Conservation (phyloP, 2,797 vertebrate species). For the Sebastes minor region DNA sequence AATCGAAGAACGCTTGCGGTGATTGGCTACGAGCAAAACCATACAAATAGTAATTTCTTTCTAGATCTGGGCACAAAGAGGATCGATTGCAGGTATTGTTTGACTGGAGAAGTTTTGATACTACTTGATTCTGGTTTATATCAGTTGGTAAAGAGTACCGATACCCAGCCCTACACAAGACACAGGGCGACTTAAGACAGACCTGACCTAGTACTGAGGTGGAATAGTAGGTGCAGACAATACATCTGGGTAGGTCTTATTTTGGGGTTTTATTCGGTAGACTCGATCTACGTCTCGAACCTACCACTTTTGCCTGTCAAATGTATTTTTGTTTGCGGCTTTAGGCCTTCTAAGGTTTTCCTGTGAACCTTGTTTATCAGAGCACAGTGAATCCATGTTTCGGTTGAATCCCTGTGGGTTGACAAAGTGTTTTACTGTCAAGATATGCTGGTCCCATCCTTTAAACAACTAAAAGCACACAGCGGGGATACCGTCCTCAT, state of each 20-base stretch:
- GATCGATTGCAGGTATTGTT: no score
- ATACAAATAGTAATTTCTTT: no score
- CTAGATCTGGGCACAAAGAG: no score
- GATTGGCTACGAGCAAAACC: no score
- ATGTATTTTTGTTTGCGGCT: not conserved
- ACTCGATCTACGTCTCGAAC: not conserved
- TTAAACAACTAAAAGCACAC: slow-evolving; percentile 20
- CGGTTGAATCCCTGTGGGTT: not conserved
- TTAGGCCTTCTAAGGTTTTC: not conserved
- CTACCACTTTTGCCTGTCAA: not conserved
- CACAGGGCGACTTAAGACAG: not conserved
- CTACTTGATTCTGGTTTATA: no score
- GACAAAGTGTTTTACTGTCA: slow-evolving; percentile 14
- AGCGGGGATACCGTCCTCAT: slow-evolving; percentile 2
- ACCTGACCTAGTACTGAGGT: not conserved
- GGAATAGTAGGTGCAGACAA: not conserved
- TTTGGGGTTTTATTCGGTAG: not conserved
- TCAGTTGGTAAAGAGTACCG: no score
- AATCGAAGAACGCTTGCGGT: no score
- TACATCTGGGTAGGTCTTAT: not conserved
- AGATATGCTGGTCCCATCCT: slow-evolving; percentile 5
- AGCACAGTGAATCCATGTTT: not conserved
- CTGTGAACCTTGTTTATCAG: slow-evolving; percentile 1
- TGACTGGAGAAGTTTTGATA: not conserved
- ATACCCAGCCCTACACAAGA: no score